Evolutionary conservation across 1,140 invertebrate species (phyloP), one percentile per base, ranked within the genome.

Genomic region (Lutraria rhynchaena): DNA sequence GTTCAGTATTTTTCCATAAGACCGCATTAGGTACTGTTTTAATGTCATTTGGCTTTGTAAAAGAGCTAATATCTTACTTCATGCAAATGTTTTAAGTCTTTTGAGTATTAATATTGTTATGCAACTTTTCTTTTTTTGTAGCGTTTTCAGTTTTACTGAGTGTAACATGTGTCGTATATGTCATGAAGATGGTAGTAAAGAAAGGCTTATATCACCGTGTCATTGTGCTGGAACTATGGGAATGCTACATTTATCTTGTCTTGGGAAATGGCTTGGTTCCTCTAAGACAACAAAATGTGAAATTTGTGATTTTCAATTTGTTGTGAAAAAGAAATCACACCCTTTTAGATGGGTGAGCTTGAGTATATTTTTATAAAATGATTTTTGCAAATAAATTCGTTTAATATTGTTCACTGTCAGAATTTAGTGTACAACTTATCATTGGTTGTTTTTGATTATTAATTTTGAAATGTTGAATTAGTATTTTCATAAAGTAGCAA

Each of bases 181-280:
- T 83, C 92, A 93, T 69, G 92, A 92, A 93, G 94, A 93, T 70
- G 94, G 92, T 5, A 81, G 33, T 57, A 65, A 76, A 7, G 94
- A 94, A 71, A 89, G 91, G 55, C 87, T 95, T 41, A 90, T 95
- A 27, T 93, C 94, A 49, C 94, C 94, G 3, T 95, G 94, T 90
- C 93, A 93, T 37, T 95, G 95, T 83, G 92, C 94, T 31, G 95
- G 95, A 1, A 94, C 95, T 1, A 94, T 96, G 63, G 95, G 94
- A 19, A 90, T 94, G 81, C 93, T 95, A 4, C 95, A 96, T 87
- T 91, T 93, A 0, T 93, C 93, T 83, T 96, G 95, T 83, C 91
- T 96, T 35, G 95, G 95, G 86, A 91, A 93, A 71, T 96, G 95
- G 95, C 87, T 96, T 1, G 93, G 94, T 17, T 90, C 92, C 0